Evolutionary conservation across 2,797 vertebrate species (phyloP).

Genomic region (Brachymystax lenok): DNA sequence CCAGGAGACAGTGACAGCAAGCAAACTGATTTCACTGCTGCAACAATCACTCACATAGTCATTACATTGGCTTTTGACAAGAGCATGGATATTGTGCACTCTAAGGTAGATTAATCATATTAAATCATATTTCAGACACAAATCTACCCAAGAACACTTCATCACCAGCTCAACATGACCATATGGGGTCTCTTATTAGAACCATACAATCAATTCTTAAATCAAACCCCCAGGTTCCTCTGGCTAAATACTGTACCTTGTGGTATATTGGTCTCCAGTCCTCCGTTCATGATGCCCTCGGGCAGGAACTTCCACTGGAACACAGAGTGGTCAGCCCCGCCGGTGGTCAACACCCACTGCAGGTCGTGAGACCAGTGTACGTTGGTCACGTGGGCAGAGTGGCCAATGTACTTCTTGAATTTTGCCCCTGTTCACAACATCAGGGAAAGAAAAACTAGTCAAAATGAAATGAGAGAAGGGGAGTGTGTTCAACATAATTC

Average conservation of each 20-base stretch:
- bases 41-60: not conserved
- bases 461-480: not conserved
- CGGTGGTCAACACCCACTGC: conserved; percentile 83
- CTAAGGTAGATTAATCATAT: not conserved
- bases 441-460: conserved; percentile 1
- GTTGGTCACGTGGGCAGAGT: conserved; percentile 85
- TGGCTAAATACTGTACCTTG: not conserved
- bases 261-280: conserved; percentile 71
- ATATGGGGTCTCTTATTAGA: not conserved
- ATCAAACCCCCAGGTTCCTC: not conserved
- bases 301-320: conserved; percentile 87
- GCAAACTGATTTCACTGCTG: no score
- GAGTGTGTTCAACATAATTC: not conserved
- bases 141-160: not conserved
- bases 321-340: conserved; percentile 83
- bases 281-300: conserved; percentile 77
- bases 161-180: not conserved
- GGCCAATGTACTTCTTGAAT: conserved; percentile 82
- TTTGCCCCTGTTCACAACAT: conserved; percentile 75
- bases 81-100: not conserved
- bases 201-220: not conserved
- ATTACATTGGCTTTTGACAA: not conserved
- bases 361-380: conserved; percentile 85
- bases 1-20: not conserved
- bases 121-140: no score